Evolutionary conservation across 2,797 vertebrate species (phyloP), one percentile per base, ranked within the genome.

Genomic region (Poecilia velifera): DNA sequence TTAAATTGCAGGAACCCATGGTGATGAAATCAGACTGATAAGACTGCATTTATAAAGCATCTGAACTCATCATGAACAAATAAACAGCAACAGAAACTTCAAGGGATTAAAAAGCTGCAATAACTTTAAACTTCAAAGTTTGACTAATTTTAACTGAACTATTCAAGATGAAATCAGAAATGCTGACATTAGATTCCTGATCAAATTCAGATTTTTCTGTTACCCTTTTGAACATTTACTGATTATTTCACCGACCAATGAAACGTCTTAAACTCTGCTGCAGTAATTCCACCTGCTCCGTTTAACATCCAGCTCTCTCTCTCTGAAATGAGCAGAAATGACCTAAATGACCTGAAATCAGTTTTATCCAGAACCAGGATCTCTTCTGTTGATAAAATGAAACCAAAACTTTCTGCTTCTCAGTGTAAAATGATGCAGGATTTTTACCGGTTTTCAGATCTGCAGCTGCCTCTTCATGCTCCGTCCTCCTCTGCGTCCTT

Each of bases 401-500:
- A 70, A 43, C 10, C 5, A 43, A 43, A 70, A 13, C 66, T 68
- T 41, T 41, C 20, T 41, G 20, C 13, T 62, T 46, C 6, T 12
- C 47, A 53, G 9, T 3, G 20, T 4, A 2, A 28, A 20, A 49
- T 22, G 4, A 43, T 43, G 16, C 9, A 46, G 5, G 16, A 68
- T 5, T 74, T 85, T 90, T 89, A 94, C 92, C 93, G 72, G 73
- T 78, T 84, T 76, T 57, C 34, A 81, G 84, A 62, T 72, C n/a
- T 36, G 75, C 79, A 14, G 79, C 78, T 49, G 78, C 73, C 77
- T 66, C 81, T 77, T 88, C 92, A 88, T 92, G 77, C 85, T 94
- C 81, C 77, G 80, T 47, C 82, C 82, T 81, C 78, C 39, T 70
- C 72, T 72, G 74, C 68, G 77, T 82, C 73, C 81, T 76, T 85